Percentiles rank a stretch among this genome's conserved stretches.
Conservation (phyloP, 2,797 vertebrate genomes). For the Aplochiton taeniatus region DNA sequence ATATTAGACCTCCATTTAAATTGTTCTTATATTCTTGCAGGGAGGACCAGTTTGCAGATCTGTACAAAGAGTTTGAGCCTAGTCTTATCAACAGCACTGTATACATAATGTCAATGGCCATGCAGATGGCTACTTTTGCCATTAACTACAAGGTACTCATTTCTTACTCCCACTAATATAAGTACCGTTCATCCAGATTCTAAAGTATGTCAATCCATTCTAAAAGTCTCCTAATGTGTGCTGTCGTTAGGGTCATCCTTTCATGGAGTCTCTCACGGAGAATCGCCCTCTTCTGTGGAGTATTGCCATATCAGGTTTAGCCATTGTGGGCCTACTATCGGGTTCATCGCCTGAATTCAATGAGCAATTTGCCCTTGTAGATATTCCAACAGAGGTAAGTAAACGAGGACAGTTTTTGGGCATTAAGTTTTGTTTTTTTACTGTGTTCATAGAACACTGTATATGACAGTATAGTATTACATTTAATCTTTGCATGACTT, state of each 20-base stretch:
- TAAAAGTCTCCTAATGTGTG: constrained; percentile 9
- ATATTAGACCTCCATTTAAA: background rate
- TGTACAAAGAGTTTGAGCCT: constrained; percentile 96
- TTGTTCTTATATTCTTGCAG: constrained; percentile 63
- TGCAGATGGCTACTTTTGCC: constrained; percentile 99
- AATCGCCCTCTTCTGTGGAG: constrained; percentile 94
- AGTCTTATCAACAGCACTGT: constrained; percentile 97
- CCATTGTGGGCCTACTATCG: constrained; percentile 85
- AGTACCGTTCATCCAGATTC: background rate
- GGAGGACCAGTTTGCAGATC: constrained; percentile 87
- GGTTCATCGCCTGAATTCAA: constrained; percentile 95
- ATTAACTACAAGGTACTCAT: constrained; percentile 95
- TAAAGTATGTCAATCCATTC: no score
- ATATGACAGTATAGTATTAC: no score
- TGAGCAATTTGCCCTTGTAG: constrained; percentile 92
- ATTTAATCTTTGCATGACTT: background rate
- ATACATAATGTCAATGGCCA: constrained; percentile 99
- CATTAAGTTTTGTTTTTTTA: background rate
- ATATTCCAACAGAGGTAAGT: constrained; percentile 91
- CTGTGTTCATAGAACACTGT: background rate
- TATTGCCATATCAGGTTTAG: constrained; percentile 85
- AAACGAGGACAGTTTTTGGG: background rate
- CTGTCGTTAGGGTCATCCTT: constrained; percentile 86
- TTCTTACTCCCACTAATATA: background rate
- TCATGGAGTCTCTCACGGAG: constrained; percentile 94